Conservation (phyloP, 1,140 invertebrate genomes). For the Hyposmocoma kahamanoa region DNA sequence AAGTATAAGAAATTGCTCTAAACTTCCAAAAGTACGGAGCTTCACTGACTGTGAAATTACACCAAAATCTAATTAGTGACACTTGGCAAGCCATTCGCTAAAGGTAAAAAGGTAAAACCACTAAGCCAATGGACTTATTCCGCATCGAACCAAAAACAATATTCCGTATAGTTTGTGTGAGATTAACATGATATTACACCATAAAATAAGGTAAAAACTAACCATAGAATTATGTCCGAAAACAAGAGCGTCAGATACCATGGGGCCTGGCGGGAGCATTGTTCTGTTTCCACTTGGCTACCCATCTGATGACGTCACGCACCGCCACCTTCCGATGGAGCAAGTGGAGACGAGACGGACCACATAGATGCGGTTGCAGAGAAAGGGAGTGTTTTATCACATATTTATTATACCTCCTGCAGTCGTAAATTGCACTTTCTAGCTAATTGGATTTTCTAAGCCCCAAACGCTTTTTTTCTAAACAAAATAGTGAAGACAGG, state of each 20-base stretch:
- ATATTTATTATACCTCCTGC: background rate
- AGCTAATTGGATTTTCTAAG: background rate
- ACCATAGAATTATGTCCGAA: background rate
- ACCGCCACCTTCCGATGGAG: constrained; percentile 28
- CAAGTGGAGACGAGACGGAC: constrained; percentile 24
- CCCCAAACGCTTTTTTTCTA: background rate
- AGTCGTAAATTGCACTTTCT: background rate
- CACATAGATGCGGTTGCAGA: constrained; percentile 8
- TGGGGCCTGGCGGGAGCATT: constrained; percentile 38
- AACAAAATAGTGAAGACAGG: no score
- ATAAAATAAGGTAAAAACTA: background rate
- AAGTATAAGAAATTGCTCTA: no score
- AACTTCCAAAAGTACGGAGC: no score
- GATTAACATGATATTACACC: no score
- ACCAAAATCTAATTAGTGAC: no score
- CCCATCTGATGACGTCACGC: constrained; percentile 55
- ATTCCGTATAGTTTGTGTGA: no score
- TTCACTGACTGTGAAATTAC: no score
- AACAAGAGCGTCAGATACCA: constrained; percentile 9
- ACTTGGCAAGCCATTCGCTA: no score
- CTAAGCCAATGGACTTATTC: no score
- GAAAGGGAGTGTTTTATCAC: constrained; percentile 4
- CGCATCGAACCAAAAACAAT: no score
- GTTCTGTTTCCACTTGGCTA: constrained; percentile 52
- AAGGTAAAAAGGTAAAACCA: no score